Base-by-base conservation (phyloP, 2,797 vertebrate species). In the Myotis daubentonii region DNA sequence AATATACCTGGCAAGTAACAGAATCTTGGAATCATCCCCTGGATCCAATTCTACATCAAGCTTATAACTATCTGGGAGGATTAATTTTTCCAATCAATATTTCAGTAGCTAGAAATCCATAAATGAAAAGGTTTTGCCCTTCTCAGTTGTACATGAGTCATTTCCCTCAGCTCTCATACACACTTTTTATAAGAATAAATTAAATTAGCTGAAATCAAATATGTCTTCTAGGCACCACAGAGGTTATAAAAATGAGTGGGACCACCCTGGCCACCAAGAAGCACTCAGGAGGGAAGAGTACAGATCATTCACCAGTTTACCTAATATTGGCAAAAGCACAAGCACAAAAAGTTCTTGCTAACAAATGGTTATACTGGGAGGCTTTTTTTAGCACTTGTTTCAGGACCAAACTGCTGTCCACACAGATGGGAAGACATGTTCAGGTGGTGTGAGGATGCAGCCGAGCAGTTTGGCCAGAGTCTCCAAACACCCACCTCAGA, bases 111-210 rank as follows among this genome's bases (percentile, higher is more conserved):
- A 86, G n/a, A 85, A 91, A 91, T 47, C 57, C 65, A 87, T 12
- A 94, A 83, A 70, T 36, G 33, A 91, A 89, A 95, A 89, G n/a
- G 17, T 79, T 95, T 90, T 82, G 55, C 47, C 88, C 78, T 95
- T 85, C 84, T 86, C 75, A 25, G 5, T 25, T 68, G 19, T 28
- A 23, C 19, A 23, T 19, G 44, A 91, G 41, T 92, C 84, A 85
- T 55, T 76, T 76, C 53, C 71, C 80, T 72, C 66, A 47, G 78
- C 76, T 89, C 33, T 51, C 12, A 81, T 11, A 20, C 1, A 60
- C 9, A 82, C 11, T 55, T 95, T 88, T 88, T 62, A 60, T 76
- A 86, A 51, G 51, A 86, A 95, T 91, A 78, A 70, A 76, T 95
- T 65, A 82, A 89, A 89, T 93, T 75, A 96, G 13, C 30, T 68